Evolutionary conservation across 2,888 invertebrate genomes (phyloP).

Genomic region (Andrena praecox): DNA sequence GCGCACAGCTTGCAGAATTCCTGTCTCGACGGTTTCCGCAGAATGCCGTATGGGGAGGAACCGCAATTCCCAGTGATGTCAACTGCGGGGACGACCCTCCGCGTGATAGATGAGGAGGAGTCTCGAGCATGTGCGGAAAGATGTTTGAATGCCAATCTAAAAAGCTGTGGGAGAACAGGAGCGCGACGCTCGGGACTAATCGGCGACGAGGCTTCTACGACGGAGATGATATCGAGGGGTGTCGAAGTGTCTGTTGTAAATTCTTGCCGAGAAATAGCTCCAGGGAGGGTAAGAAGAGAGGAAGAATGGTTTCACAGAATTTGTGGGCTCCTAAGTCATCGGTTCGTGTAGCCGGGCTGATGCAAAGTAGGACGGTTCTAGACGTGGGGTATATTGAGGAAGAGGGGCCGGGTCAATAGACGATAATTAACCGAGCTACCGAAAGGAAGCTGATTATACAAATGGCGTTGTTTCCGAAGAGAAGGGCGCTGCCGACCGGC

Average conservation of each 20-base stretch:
- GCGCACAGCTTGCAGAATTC: constrained; percentile 44
- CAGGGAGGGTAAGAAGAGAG: background rate
- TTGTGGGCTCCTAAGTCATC: background rate
- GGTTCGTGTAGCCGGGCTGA: background rate
- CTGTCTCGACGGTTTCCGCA: constrained; percentile 57
- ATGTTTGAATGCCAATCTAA: background rate
- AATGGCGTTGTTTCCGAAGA: constrained; percentile 51
- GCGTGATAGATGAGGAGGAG: background rate
- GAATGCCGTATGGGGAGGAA: constrained; percentile 28
- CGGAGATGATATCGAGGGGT: background rate
- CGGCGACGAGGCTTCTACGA: background rate
- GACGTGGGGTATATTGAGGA: background rate
- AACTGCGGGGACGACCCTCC: background rate
- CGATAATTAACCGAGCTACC: constrained; percentile 59
- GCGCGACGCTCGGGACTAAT: background rate
- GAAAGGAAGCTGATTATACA: constrained; percentile 56
- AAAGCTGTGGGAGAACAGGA: background rate
- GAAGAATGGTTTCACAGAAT: background rate
- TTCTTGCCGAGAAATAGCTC: background rate
- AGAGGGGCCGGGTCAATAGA: constrained; percentile 41
- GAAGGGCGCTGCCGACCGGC: constrained; percentile 59
- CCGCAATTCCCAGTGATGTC: constrained; percentile 18
- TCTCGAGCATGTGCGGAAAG: background rate
- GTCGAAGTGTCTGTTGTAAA: background rate
- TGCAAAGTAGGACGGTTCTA: constrained; percentile 1